Evolutionary conservation across 2,797 vertebrate species (phyloP).

Genomic region (Chiloscyllium punctatum): DNA sequence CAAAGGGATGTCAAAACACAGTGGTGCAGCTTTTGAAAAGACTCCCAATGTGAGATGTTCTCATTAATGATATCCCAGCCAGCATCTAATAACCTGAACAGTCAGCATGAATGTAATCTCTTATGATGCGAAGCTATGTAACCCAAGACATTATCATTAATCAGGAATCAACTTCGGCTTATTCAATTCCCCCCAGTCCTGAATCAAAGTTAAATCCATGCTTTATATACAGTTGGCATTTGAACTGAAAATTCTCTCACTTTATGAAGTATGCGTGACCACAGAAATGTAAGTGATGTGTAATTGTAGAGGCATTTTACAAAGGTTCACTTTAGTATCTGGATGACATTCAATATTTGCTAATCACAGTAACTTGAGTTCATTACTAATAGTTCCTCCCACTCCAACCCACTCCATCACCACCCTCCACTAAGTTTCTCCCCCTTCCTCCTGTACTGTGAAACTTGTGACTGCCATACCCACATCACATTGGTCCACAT

Average conservation of each 20-base stretch:
- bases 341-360: background rate
- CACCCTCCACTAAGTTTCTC: background rate
- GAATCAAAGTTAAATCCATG: background rate
- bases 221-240: background rate
- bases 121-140: background rate
- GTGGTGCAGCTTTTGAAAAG: background rate
- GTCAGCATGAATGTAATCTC: background rate
- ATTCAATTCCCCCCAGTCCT: background rate
- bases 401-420: background rate
- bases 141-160: background rate
- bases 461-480: background rate
- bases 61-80: background rate
- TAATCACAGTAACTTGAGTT: background rate
- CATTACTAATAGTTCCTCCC: background rate
- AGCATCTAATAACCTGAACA: background rate
- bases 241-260: background rate
- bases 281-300: background rate
- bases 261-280: background rate
- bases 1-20: background rate
- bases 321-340: background rate
- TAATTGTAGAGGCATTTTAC: background rate
- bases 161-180: background rate
- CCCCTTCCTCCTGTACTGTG: background rate
- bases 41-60: background rate
- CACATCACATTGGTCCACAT: background rate